Evolutionary conservation across 2,888 invertebrate genomes (phyloP), one percentile per base, ranked within the genome.

Genomic region (Branchellion lobata): DNA sequence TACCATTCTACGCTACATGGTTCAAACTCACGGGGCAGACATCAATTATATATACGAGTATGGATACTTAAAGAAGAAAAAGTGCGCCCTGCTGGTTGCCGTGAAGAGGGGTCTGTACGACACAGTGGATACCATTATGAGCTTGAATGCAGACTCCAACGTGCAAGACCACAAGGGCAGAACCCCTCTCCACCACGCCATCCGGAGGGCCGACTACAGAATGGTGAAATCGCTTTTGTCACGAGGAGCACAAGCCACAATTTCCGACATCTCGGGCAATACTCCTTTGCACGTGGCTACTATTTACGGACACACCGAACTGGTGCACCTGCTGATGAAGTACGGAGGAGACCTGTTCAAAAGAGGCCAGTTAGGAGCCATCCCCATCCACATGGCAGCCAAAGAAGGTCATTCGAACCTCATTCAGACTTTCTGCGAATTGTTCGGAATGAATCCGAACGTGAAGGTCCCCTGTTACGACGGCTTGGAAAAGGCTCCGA

Each of bases 381-480:
- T 83, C 18, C 83, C 83, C 3, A 81, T 83, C 61, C 83, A 83
- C 79, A 83, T 83, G 18, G 83, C 83, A 18, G 82, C 83, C 31
- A 81, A 74, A 40, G 83, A 83, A 53, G 83, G 83, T 5, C 83
- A 83, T 71, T 40, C 79, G 0, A 74, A 74, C 18, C 80, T 83
- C 3, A 79, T 83, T 21, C 71, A 80, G 24, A 75, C 83, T 57
- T 83, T 82, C 53, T 80, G 80, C 40, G 78, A 80, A 18, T 24
- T 61, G 21, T 79, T 79, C 31, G 83, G 81, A 11, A 81, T 82
- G 27, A 82, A 81, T 74, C 80, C 81, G 2, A 82, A 83, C 79
- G 78, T 81, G 21, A 83, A 81, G 68, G 82, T 83, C 24, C 83
- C 83, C 1, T 83, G 83, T 53, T 83, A 83, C 71, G 82, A 82